Conservation (phyloP, 2,888 invertebrate genomes). For the Microdon myrmicae region DNA sequence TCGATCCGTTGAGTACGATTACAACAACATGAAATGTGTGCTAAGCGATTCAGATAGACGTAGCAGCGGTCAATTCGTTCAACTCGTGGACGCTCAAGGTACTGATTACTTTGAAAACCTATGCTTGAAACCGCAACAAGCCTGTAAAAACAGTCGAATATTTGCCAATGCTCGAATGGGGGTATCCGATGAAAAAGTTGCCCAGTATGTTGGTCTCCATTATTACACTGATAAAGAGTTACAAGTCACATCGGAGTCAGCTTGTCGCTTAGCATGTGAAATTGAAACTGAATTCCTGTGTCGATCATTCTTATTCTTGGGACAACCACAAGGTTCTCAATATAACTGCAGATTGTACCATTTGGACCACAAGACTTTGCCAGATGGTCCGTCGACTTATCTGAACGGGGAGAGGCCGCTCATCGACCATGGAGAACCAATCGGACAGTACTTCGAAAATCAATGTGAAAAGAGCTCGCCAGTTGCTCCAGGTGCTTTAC, state of each 20-base stretch:
- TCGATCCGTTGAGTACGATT: conserved; percentile 92
- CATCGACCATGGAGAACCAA: conserved; percentile 89
- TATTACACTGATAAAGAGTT: conserved; percentile 94
- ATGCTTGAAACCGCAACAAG: conserved; percentile 87
- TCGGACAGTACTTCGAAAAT: conserved; percentile 91
- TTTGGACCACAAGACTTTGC: conserved; percentile 89
- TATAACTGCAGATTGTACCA: conserved; percentile 94
- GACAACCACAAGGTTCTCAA: conserved; percentile 75
- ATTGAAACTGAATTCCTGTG: conserved; percentile 93
- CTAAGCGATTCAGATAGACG: conserved; percentile 90
- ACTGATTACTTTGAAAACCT: conserved; percentile 89
- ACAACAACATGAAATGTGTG: conserved; percentile 90
- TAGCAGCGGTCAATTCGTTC: conserved; percentile 88
- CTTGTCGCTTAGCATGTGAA: conserved; percentile 90
- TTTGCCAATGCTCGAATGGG: conserved; percentile 87
- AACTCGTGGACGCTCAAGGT: conserved; percentile 84
- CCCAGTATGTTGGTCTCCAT: conserved; percentile 90
- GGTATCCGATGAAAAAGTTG: conserved; percentile 90
- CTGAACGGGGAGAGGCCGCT: conserved; percentile 89
- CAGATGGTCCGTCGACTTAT: conserved; percentile 92
- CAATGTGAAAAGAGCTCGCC: conserved; percentile 77
- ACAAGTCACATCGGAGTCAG: conserved; percentile 87
- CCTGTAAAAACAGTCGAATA: conserved; percentile 84
- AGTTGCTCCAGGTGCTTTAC: conserved; percentile 60
- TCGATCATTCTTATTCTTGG: conserved; percentile 80